These are phyloP conservation scores for Ochotona curzoniae DNA, from an alignment of 2,113 vertebrate species.

Conservation along the genomic window DNA sequence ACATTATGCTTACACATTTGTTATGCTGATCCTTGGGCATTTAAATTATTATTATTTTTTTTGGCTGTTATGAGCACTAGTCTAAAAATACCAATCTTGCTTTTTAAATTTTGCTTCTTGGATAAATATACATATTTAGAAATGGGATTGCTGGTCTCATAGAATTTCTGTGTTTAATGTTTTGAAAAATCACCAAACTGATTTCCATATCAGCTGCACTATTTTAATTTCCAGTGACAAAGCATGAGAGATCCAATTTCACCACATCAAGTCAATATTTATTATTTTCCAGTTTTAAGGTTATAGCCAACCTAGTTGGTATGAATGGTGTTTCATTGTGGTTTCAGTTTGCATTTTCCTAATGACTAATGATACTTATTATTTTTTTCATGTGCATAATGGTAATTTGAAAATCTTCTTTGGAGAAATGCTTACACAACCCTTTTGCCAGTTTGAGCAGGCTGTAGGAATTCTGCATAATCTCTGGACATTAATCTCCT, in stretches of 20 bases:
- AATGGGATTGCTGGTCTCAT: not conserved
- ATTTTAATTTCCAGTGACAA: not conserved
- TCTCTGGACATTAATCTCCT: not conserved
- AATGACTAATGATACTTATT: not conserved
- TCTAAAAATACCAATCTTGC: not conserved
- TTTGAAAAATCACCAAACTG: not conserved
- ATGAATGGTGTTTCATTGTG: not conserved
- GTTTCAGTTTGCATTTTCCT: not conserved
- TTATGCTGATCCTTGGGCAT: not conserved
- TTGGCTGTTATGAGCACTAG: not conserved
- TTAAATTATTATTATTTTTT: slow-evolving; percentile 4
- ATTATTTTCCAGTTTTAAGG: not conserved
- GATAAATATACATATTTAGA: not conserved
- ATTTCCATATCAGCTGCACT: not conserved
- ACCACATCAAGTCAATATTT: not conserved
- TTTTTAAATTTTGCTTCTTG: slow-evolving; percentile 37
- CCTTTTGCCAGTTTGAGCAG: not conserved
- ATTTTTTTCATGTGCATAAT: slow-evolving; percentile 11
- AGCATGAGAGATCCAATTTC: not conserved
- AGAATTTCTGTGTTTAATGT: not conserved
- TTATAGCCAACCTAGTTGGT: not conserved
- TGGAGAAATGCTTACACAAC: not conserved
- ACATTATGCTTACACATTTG: not conserved
- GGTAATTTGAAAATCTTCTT: not conserved
- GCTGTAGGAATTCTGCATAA: not conserved